phyloP scores from a whole-genome alignment of 2,797 vertebrate genomes.

The Otolemur crassicaudatus region DNA sequence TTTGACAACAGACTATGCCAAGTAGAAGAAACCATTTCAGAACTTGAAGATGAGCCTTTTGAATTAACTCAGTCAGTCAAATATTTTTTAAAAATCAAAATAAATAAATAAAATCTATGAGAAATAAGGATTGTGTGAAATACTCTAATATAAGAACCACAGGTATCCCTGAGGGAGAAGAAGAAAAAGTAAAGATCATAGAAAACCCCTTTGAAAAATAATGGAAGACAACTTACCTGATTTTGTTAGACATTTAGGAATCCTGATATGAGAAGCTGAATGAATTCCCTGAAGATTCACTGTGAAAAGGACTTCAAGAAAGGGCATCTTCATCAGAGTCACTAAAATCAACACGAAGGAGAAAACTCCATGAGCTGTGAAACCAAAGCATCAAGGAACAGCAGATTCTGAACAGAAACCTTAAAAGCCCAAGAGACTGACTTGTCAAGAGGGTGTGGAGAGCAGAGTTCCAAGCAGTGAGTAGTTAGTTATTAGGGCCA shows the following conservation, averaged over 20 bases:
- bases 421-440: not conserved
- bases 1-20: not conserved
- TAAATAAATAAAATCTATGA: not conserved
- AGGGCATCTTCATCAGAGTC: not conserved
- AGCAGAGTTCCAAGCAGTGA: accelerated
- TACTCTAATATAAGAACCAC: not conserved
- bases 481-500: no score
- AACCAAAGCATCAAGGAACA: not conserved
- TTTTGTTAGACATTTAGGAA: not conserved
- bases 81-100: not conserved
- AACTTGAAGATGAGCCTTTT: not conserved
- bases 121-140: not conserved
- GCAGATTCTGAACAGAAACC: not conserved
- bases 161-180: not conserved
- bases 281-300: not conserved
- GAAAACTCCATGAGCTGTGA: not conserved
- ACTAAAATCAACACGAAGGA: not conserved
- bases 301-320: no score
- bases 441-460: not conserved
- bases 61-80: not conserved
- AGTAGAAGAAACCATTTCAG: not conserved
- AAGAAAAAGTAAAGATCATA: not conserved
- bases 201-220: not conserved
- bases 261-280: not conserved
- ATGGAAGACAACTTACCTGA: not conserved